Conservation (phyloP, 1,140 invertebrate species). For the Geopemphigus sp. region DNA sequence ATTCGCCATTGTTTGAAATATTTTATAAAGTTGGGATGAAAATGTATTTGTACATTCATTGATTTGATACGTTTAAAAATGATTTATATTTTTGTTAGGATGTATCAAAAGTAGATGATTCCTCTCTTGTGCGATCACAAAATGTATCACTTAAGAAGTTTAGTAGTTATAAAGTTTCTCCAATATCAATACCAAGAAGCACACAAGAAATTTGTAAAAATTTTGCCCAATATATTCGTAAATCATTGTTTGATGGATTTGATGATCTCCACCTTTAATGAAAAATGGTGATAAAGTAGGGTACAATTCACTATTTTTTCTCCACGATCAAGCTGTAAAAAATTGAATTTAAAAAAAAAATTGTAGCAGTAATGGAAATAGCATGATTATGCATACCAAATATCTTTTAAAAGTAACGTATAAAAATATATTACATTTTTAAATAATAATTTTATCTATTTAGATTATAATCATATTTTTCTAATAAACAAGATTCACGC, state of each 20-base stretch:
- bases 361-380: not conserved
- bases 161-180: slow-evolving; percentile 41
- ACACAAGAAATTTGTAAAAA: slow-evolving; percentile 28
- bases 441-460: not conserved
- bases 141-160: slow-evolving; percentile 40
- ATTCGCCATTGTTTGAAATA: slow-evolving; percentile 69
- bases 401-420: slow-evolving; percentile 32
- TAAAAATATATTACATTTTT: slow-evolving; percentile 1
- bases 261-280: slow-evolving; percentile 31
- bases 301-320: slow-evolving; percentile 26
- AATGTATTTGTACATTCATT: not conserved
- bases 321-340: slow-evolving; percentile 27
- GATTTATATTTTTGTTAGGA: slow-evolving; percentile 9
- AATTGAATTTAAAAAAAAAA: slow-evolving; percentile 45
- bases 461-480: slow-evolving; percentile 41
- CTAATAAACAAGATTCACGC: slow-evolving; percentile 9
- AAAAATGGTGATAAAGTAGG: slow-evolving; percentile 20
- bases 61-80: not conserved
- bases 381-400: slow-evolving; percentile 40
- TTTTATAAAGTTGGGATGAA: not conserved
- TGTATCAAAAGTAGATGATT: slow-evolving; percentile 41
- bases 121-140: slow-evolving; percentile 35
- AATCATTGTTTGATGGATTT: slow-evolving; percentile 44
- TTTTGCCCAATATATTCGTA: slow-evolving; percentile 34
- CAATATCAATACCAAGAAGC: slow-evolving; percentile 34